Base-by-base conservation (phyloP, 2,888 invertebrate species). In the Acronicta alni region DNA sequence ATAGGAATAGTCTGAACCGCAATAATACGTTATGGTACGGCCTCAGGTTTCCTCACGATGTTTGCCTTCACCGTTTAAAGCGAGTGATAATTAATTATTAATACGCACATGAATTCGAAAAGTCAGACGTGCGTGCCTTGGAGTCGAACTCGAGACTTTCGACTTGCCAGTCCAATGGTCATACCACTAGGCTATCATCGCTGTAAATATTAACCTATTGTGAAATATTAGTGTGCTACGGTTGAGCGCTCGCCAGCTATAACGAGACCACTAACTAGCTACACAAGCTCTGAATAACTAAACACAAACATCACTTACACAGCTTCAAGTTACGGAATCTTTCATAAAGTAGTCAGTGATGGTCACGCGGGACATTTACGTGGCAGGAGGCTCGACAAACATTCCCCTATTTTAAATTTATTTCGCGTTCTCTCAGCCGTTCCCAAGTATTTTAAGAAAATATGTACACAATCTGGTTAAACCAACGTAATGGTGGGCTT, bases 391-490 rank as follows among this genome's bases (percentile, higher is more conserved):
- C 26, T 17, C 37, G n/a, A 57, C 41, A 51, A 43, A 45, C 37
- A 30, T 49, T 46, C 17, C 44, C 18, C 12, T 45, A 49, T 18
- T 48, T 32, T 42, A 35, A 46, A 44, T 61, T 37, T 45, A 49
- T 17, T 20, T 41, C 8, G 26, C 49, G 17, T 37, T 23, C 54
- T 55, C 4, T 26, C 26, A 26, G 10, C 10, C 26, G 1, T 9
- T 1, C 1, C 3, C 7, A 23, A 23, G 4, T 26, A 26, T 26
- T 9, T 1, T 26, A 26, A 4, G 3, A 30, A 10, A 23, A 6
- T 23, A 23, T 7, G 23, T 7, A 53, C 43, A 62, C 74, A 74
- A 78, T 82, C 80, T 78, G 75, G 6, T 75, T 69, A 67, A 56
- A 54, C 70, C 52, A 53, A 46, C 62, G 74, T 77, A 80, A 82